phyloP scores from a whole-genome alignment of 30 jellyfish, hydroid and myxozoan genomes.

The Mastigias papua region DNA sequence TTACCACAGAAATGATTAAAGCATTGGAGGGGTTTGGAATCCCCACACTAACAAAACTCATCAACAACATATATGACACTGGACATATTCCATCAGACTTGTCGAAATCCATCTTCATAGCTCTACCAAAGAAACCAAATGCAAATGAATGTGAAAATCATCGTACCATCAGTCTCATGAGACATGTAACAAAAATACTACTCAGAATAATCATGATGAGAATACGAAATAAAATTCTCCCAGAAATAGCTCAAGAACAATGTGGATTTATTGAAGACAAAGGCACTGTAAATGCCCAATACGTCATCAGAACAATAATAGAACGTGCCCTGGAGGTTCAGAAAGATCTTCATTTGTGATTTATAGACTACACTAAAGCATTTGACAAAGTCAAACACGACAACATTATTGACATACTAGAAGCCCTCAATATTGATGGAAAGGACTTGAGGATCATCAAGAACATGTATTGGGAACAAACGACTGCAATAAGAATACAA shows the following conservation, averaged over 20 bases:
- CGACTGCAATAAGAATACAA: neutral
- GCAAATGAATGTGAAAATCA: constrained; percentile 26
- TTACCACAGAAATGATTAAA: neutral
- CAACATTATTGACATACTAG: neutral
- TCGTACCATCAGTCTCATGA: constrained; percentile 51
- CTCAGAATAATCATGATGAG: neutral
- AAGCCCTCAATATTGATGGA: neutral
- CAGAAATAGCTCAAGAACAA: constrained; percentile 29
- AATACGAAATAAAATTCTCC: neutral
- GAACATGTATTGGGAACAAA: constrained; percentile 28
- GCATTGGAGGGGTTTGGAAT: constrained; percentile 17
- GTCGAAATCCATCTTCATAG: constrained; percentile 17
- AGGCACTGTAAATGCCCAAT: constrained; percentile 19
- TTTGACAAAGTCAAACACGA: constrained; percentile 13
- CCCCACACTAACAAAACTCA: neutral
- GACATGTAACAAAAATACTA: constrained; percentile 18
- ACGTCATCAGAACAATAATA: neutral
- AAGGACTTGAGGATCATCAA: constrained; percentile 1
- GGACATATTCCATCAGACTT: constrained; percentile 23
- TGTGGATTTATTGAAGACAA: constrained; percentile 25
- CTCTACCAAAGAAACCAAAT: constrained; percentile 42
- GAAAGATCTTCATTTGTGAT: constrained; percentile 9
- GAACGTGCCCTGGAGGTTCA: constrained; percentile 7
- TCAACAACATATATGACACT: constrained; percentile 30
- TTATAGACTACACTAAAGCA: constrained; percentile 38